These are phyloP conservation scores for Temnothorax rugatulus DNA, from an alignment of 2,888 invertebrate genomes.

Conservation along the genomic window DNA sequence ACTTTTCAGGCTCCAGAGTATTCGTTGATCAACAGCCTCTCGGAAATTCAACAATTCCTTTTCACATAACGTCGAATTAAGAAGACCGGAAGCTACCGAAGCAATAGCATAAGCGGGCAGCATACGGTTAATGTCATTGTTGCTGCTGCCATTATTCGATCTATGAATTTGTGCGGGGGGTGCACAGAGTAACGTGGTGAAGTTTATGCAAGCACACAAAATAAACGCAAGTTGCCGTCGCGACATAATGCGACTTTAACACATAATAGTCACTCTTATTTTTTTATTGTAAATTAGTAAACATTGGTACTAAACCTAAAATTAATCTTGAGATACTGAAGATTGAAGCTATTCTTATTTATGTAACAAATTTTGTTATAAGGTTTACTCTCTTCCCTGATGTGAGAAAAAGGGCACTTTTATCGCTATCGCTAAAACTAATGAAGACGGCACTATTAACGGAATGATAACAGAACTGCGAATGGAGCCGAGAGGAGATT, in stretches of 20 bases:
- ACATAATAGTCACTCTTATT: conserved; percentile 53
- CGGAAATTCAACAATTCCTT: conserved; percentile 85
- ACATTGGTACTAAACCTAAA: no score
- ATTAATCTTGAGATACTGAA: no score
- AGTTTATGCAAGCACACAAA: conserved; percentile 1
- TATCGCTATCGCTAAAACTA: no score
- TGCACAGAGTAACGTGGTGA: not conserved
- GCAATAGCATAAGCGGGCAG: conserved; percentile 81
- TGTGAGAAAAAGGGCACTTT: not conserved
- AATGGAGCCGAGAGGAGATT: no score
- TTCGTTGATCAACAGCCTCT: conserved; percentile 85
- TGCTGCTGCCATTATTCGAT: not conserved
- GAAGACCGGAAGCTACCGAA: conserved; percentile 49
- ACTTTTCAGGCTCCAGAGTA: conserved; percentile 88
- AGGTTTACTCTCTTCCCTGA: not conserved
- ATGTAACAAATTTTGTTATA: not conserved
- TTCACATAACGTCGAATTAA: conserved; percentile 82
- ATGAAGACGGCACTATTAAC: no score
- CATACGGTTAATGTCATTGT: not conserved
- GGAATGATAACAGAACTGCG: no score
- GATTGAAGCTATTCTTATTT: no score
- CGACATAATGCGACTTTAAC: not conserved
- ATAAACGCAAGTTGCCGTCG: not conserved
- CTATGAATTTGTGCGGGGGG: not conserved
- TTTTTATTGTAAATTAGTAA: not conserved